phyloP scores from a whole-genome alignment of 2,797 vertebrate genomes.

The Sphaeramia orbicularis region DNA sequence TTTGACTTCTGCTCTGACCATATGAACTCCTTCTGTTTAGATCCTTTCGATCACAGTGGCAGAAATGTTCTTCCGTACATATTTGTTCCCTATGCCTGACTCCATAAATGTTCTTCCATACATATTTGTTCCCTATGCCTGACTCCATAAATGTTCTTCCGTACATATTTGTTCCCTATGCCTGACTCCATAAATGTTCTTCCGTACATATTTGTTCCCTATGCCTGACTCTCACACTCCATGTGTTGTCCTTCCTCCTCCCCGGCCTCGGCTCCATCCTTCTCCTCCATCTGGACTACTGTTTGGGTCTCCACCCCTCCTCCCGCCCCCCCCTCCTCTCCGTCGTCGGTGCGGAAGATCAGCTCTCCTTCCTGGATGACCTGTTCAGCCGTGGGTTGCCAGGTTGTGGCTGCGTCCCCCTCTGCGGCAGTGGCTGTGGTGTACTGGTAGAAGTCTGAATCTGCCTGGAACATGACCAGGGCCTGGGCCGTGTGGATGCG shows the following conservation, averaged over 20 bases:
- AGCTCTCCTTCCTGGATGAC: constrained; percentile 91
- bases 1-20: too few species aligned
- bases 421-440: constrained; percentile 64
- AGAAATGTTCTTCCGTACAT: too few species aligned
- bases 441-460: constrained; percentile 97
- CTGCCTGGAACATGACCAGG: constrained; percentile 97
- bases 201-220: background rate
- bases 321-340: constrained; percentile 48
- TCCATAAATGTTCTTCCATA: too few species aligned
- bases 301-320: constrained; percentile 57
- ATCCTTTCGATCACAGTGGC: too few species aligned
- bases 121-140: too few species aligned
- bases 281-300: constrained; percentile 50
- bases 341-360: constrained; percentile 87
- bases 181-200: constrained; percentile 24
- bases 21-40: too few species aligned
- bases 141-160: background rate
- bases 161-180: background rate
- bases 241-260: constrained; percentile 53
- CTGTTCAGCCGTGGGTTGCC: constrained; percentile 89
- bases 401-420: constrained; percentile 80
- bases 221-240: constrained; percentile 54
- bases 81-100: too few species aligned
- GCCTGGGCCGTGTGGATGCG: constrained; percentile 98
- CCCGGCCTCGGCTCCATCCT: constrained; percentile 33